Conservation (phyloP, 2,113 vertebrate species). For the Tragelaphus scriptus region DNA sequence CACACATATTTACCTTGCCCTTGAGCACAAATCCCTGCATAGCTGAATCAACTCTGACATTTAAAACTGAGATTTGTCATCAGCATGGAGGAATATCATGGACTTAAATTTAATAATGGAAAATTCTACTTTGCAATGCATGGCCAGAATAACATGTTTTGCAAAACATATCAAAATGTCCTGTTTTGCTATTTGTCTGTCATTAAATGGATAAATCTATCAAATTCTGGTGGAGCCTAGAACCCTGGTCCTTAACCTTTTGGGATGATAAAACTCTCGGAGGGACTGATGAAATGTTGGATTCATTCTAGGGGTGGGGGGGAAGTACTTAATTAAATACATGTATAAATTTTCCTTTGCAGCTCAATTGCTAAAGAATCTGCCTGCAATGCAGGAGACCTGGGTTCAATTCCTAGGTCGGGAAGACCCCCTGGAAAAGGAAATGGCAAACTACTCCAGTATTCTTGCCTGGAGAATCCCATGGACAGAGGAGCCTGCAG, state of each 20-base stretch:
- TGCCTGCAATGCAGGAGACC: background rate
- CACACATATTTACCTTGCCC: background rate
- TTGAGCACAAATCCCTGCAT: background rate
- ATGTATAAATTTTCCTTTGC: background rate
- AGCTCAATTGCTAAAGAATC: background rate
- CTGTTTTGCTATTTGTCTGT: background rate
- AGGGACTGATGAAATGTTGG: background rate
- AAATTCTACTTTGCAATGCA: background rate
- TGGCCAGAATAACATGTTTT: background rate
- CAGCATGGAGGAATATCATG: background rate
- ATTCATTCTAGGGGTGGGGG: background rate
- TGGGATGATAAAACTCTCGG: background rate
- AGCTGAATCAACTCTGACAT: background rate
- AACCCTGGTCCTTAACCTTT: background rate
- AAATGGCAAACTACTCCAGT: background rate
- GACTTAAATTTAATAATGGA: constrained; percentile 1
- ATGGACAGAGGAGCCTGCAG: background rate
- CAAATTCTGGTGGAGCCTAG: background rate
- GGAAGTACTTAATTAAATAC: background rate
- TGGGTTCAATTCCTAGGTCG: background rate
- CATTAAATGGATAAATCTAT: background rate
- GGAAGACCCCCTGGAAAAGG: background rate
- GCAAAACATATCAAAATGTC: background rate
- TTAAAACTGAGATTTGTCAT: constrained; percentile 2
- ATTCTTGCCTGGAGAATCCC: background rate